Percentiles rank a stretch among this genome's conserved stretches.
Conservation (phyloP, 2,888 invertebrate species). For the Apamea sordens region DNA sequence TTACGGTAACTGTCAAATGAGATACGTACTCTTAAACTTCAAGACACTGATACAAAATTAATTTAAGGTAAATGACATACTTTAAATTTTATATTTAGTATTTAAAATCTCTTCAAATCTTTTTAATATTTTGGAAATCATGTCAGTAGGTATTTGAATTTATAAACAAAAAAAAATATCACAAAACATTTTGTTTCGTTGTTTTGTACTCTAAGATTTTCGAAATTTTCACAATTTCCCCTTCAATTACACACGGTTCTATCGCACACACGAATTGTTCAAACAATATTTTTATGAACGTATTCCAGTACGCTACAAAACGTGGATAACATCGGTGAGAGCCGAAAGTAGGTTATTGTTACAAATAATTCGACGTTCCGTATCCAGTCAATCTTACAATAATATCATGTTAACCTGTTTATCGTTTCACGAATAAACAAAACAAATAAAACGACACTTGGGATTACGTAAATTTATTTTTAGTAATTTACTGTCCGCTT, state of each 20-base stretch:
- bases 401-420: constrained; percentile 51
- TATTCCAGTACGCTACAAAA: constrained; percentile 72
- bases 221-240: constrained; percentile 33
- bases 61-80: neutral
- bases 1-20: neutral
- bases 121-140: neutral
- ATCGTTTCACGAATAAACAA: constrained; percentile 31
- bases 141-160: neutral
- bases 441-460: constrained; percentile 38
- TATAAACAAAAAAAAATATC: too few relatives aligned
- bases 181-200: constrained; percentile 2
- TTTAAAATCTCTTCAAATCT: neutral
- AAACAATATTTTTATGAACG: constrained; percentile 58
- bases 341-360: constrained; percentile 73
- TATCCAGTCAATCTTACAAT: constrained; percentile 43
- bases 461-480: constrained; percentile 35
- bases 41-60: neutral
- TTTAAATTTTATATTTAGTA: neutral
- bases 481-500: constrained; percentile 31
- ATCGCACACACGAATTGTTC: constrained; percentile 28
- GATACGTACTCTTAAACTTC: neutral
- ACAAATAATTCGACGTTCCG: constrained; percentile 53
- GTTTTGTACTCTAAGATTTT: constrained; percentile 3
- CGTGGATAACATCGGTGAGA: constrained; percentile 72
- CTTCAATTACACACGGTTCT: constrained; percentile 38